Evolutionary conservation across 2,888 invertebrate genomes (phyloP).

Genomic region (Rambutsinella grinnellia): DNA sequence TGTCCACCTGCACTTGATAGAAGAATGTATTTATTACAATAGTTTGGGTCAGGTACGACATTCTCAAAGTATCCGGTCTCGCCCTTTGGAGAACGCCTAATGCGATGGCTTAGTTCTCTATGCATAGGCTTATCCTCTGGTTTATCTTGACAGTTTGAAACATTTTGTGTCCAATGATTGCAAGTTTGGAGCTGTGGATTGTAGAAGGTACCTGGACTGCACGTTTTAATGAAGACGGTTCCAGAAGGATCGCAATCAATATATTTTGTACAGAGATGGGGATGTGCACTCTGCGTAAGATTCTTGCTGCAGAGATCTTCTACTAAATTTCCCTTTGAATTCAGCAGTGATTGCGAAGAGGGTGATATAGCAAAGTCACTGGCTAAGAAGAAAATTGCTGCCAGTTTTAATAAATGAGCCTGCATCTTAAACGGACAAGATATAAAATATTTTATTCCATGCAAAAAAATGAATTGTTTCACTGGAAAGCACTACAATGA

Average conservation of each 20-base stretch:
- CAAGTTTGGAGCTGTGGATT: conserved; percentile 50
- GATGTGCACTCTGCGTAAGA: no score
- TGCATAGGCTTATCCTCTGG: background rate
- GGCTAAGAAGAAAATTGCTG: no score
- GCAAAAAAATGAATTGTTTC: no score
- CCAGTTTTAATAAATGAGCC: no score
- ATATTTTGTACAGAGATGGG: conserved; percentile 46
- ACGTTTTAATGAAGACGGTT: conserved; percentile 33
- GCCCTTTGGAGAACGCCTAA: background rate
- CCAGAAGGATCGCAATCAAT: conserved; percentile 45
- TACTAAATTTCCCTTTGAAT: no score
- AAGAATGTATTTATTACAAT: conserved; percentile 59
- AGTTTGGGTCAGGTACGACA: conserved; percentile 46
- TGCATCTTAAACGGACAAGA: no score
- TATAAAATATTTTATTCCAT: no score
- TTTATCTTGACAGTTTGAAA: conserved; percentile 23
- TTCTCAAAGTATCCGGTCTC: no score
- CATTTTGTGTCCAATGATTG: conserved; percentile 58
- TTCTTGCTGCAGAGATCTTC: conserved; percentile 1
- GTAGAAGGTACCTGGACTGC: conserved; percentile 57
- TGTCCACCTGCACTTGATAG: conserved; percentile 48
- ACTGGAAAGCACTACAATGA: no score
- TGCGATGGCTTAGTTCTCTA: background rate
- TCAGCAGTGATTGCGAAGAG: no score
- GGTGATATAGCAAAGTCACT: no score